phyloP scores from a whole-genome alignment of 2,888 invertebrate species.

The Salticus scenicus region DNA sequence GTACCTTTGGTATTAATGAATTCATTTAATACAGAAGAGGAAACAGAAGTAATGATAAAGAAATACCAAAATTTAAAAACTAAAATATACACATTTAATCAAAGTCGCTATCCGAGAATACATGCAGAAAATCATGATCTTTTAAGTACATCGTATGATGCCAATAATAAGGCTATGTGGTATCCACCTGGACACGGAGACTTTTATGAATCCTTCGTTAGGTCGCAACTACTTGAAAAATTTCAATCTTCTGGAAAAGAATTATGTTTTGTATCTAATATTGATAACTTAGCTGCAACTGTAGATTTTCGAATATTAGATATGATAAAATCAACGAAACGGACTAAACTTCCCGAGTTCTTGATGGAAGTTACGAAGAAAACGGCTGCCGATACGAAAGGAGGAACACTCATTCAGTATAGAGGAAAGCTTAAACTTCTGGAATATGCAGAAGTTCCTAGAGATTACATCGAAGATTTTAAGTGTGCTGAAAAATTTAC shows the following conservation, averaged over 20 bases:
- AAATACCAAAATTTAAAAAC: slow-evolving; percentile 95
- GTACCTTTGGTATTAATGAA: slow-evolving; percentile 99
- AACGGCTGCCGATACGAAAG: slow-evolving; percentile 97
- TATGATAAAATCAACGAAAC: slow-evolving; percentile 77
- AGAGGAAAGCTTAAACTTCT: slow-evolving; percentile 77
- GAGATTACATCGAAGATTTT: slow-evolving; percentile 78
- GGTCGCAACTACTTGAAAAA: slow-evolving; percentile 91
- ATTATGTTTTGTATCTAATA: slow-evolving; percentile 98
- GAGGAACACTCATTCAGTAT: slow-evolving; percentile 96
- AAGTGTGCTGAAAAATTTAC: slow-evolving; percentile 80
- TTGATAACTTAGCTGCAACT: slow-evolving; percentile 98
- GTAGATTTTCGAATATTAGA: slow-evolving; percentile 95
- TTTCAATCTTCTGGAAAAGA: slow-evolving; percentile 85
- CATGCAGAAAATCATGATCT: slow-evolving; percentile 95
- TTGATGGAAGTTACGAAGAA: slow-evolving; percentile 99
- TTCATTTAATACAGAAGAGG: slow-evolving; percentile 99
- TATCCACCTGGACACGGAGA: slow-evolving; percentile 99
- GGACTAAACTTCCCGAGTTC: slow-evolving; percentile 84
- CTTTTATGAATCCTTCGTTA: slow-evolving; percentile 95
- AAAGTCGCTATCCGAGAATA: slow-evolving; percentile 93
- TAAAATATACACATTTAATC: slow-evolving; percentile 96
- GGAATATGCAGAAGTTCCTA: slow-evolving; percentile 79
- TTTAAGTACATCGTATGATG: slow-evolving; percentile 84
- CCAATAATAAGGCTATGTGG: slow-evolving; percentile 91
- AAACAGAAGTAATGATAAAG: slow-evolving; percentile 92